These are phyloP conservation scores for Rhingia campestris DNA, from an alignment of 2,888 invertebrate species.

Conservation along the genomic window DNA sequence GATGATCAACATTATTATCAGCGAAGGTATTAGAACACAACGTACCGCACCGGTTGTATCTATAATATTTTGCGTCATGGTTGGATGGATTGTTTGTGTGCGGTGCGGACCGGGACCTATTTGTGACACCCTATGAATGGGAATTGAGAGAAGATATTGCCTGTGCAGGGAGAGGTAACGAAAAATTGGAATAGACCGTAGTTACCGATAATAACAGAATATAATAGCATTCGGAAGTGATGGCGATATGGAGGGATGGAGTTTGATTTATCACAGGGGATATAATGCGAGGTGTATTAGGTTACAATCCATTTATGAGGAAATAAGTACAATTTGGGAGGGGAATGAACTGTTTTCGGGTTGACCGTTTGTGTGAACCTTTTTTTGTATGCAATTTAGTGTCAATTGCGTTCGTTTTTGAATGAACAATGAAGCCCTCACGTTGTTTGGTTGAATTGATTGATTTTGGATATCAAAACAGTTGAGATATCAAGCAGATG, in stretches of 20 bases:
- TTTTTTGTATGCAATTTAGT: background rate
- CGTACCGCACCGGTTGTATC: background rate
- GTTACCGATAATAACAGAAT: background rate
- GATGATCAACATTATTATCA: slow-evolving; percentile 51
- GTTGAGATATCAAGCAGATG: background rate
- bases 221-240: slow-evolving; percentile 17
- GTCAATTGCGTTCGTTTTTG: background rate
- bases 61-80: slow-evolving; percentile 49
- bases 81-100: slow-evolving; percentile 52
- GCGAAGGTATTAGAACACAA: slow-evolving; percentile 17
- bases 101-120: slow-evolving; percentile 16
- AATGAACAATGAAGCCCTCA: background rate
- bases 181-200: slow-evolving; percentile 14
- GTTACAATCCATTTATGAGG: background rate
- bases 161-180: slow-evolving; percentile 5
- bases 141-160: slow-evolving; percentile 15
- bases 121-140: slow-evolving; percentile 38
- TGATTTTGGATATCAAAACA: background rate
- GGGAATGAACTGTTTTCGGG: background rate
- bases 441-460: background rate
- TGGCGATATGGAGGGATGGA: slow-evolving; percentile 12
- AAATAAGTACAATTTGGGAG: background rate
- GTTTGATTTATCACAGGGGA: slow-evolving; percentile 17
- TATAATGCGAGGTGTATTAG: slow-evolving; percentile 4
- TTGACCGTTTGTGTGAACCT: too few species aligned